These are phyloP conservation scores for Odontocerum albicorne DNA, from an alignment of 2,888 invertebrate species.

Conservation along the genomic window DNA sequence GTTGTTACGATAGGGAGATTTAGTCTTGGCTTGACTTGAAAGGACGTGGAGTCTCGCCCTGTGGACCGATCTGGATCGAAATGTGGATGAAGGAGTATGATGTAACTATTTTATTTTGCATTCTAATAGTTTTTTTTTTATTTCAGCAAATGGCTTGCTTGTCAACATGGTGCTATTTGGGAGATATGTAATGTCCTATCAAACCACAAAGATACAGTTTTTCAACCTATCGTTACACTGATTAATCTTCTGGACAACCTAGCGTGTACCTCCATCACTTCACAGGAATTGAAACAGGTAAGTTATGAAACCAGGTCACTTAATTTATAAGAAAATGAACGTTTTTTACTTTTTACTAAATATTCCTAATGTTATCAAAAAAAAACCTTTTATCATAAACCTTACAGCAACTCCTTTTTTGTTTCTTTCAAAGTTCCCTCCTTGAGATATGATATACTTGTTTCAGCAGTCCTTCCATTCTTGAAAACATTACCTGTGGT, in stretches of 20 bases:
- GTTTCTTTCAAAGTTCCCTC: too few relatives aligned
- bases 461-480: too few relatives aligned
- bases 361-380: too few relatives aligned
- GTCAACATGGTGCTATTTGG: constrained; percentile 53
- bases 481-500: too few relatives aligned
- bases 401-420: too few relatives aligned
- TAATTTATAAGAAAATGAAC: too few relatives aligned
- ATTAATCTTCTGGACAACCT: constrained; percentile 58
- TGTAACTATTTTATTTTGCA: constrained; percentile 1
- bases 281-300: constrained; percentile 59
- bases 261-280: constrained; percentile 58
- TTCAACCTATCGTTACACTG: constrained; percentile 51
- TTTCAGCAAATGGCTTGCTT: constrained; percentile 56
- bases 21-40: not conserved
- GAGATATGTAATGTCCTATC: constrained; percentile 50
- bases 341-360: too few relatives aligned
- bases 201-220: constrained; percentile 46
- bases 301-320: constrained; percentile 42
- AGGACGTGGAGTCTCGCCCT: not conserved
- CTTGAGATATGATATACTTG: too few relatives aligned
- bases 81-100: too few relatives aligned
- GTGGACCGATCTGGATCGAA: too few relatives aligned
- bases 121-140: constrained; percentile 30
- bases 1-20: too few relatives aligned
- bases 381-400: not conserved